These are phyloP conservation scores for Mamestra configurata DNA, from an alignment of 1,140 invertebrate genomes.

Conservation along the genomic window DNA sequence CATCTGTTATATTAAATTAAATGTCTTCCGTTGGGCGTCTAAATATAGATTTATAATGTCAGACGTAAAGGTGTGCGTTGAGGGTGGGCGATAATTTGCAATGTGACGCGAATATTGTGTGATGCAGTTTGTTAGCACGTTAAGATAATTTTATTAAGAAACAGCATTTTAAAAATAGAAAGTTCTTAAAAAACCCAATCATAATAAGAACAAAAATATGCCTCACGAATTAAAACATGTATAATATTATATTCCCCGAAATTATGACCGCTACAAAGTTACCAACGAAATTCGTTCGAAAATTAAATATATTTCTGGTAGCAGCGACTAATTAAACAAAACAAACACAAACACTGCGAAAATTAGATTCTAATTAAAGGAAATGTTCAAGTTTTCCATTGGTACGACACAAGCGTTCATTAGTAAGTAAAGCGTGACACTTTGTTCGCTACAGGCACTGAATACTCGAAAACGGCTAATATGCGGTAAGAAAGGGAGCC, in stretches of 20 bases:
- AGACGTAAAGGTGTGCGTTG: slow-evolving; percentile 37
- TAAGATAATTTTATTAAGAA: too few species aligned
- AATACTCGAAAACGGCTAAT: slow-evolving; percentile 46
- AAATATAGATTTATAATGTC: slow-evolving; percentile 58
- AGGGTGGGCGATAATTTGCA: slow-evolving; percentile 26
- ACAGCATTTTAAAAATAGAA: too few species aligned
- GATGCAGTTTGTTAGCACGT: neutral
- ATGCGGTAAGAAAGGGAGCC: slow-evolving; percentile 43
- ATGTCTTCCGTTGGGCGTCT: slow-evolving; percentile 60
- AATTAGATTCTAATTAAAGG: slow-evolving; percentile 69
- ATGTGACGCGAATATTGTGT: neutral
- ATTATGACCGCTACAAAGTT: neutral
- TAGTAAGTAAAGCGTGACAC: slow-evolving; percentile 63
- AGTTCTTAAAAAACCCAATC: too few species aligned
- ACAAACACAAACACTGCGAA: slow-evolving; percentile 58
- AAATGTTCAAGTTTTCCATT: slow-evolving; percentile 59
- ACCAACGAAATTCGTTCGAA: neutral
- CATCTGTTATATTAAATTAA: slow-evolving; percentile 74
- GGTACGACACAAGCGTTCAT: slow-evolving; percentile 59
- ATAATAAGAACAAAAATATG: too few species aligned
- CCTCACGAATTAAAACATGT: too few species aligned
- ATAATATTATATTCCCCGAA: too few species aligned
- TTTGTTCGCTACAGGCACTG: slow-evolving; percentile 40
- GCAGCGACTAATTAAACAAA: slow-evolving; percentile 58
- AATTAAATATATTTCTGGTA: slow-evolving; percentile 6